Evolutionary conservation across 2,797 vertebrate genomes (phyloP).

Genomic region (Hoplostethus atlanticus): DNA sequence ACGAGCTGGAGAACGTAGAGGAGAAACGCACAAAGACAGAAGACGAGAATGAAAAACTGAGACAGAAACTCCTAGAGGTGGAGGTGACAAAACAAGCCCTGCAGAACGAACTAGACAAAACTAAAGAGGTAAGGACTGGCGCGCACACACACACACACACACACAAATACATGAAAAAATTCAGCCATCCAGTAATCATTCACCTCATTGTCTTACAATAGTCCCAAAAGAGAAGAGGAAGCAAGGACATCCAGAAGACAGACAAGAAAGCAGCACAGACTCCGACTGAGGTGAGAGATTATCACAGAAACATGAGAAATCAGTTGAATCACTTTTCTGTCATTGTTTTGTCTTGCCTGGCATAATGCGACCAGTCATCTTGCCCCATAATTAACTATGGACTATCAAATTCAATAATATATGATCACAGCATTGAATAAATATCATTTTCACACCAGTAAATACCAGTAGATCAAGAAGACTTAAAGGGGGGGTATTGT

Average conservation of each 20-base stretch:
- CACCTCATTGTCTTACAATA: constrained; percentile 14
- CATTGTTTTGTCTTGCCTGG: not conserved
- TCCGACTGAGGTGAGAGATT: constrained; percentile 78
- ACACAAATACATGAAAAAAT: not conserved
- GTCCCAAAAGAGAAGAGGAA: constrained; percentile 83
- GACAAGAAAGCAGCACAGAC: constrained; percentile 80
- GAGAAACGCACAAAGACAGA: constrained; percentile 96
- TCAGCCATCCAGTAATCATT: constrained; percentile 2
- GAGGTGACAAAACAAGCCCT: constrained; percentile 96
- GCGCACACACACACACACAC: not conserved
- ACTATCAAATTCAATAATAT: not conserved
- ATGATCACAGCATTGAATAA: too few species aligned
- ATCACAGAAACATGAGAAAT: not conserved
- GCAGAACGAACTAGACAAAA: constrained; percentile 95
- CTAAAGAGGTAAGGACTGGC: constrained; percentile 88
- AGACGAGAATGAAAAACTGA: constrained; percentile 95
- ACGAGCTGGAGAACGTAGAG: constrained; percentile 97
- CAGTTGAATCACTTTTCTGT: not conserved
- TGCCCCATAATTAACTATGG: not conserved
- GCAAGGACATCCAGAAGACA: constrained; percentile 81
- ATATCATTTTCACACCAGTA: not conserved
- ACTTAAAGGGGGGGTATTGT: too few species aligned
- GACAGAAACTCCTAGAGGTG: constrained; percentile 95
- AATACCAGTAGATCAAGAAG: not conserved
- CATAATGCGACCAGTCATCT: not conserved